These are phyloP conservation scores for Pegoplata infirma DNA, from an alignment of 2,888 invertebrate genomes.

Conservation along the genomic window DNA sequence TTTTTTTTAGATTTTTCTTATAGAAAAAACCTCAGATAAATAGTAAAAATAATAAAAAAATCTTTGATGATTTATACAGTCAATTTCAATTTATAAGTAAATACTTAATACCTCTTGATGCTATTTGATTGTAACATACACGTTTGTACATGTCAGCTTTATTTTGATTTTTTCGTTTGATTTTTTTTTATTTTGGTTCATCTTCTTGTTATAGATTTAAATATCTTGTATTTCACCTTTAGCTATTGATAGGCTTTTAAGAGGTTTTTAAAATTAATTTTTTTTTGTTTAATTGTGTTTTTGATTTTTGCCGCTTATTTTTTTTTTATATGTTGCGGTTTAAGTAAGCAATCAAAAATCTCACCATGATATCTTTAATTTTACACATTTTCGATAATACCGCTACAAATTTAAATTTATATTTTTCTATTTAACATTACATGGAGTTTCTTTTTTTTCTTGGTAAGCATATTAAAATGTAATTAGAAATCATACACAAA, in stretches of 20 bases:
- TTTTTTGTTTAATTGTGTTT: slow-evolving; percentile 4
- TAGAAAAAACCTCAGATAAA: too few relatives aligned
- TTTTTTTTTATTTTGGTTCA: neutral
- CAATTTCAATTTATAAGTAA: neutral
- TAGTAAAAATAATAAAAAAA: too few relatives aligned
- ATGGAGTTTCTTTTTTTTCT: neutral
- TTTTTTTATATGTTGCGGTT: slow-evolving; percentile 30
- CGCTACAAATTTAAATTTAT: slow-evolving; percentile 43
- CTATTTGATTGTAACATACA: slow-evolving; percentile 1
- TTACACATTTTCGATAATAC: slow-evolving; percentile 43
- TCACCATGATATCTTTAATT: slow-evolving; percentile 55
- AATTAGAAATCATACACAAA: slow-evolving; percentile 19
- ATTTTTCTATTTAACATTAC: neutral
- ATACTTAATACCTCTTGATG: slow-evolving; percentile 19
- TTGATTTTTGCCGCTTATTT: slow-evolving; percentile 43
- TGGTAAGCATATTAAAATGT: slow-evolving; percentile 30
- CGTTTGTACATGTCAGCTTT: neutral
- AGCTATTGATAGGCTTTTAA: slow-evolving; percentile 36
- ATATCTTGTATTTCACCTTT: slow-evolving; percentile 6
- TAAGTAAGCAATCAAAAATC: slow-evolving; percentile 59
- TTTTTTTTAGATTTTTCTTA: too few relatives aligned
- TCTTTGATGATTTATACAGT: neutral
- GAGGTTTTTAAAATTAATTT: slow-evolving; percentile 3
- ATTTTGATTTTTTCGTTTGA: neutral
- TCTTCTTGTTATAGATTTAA: neutral